Percentiles rank a stretch among this genome's conserved stretches.
These are phyloP conservation scores for Typhlomys cinereus DNA, from an alignment of 2,113 vertebrate genomes.

Conservation along the genomic window DNA sequence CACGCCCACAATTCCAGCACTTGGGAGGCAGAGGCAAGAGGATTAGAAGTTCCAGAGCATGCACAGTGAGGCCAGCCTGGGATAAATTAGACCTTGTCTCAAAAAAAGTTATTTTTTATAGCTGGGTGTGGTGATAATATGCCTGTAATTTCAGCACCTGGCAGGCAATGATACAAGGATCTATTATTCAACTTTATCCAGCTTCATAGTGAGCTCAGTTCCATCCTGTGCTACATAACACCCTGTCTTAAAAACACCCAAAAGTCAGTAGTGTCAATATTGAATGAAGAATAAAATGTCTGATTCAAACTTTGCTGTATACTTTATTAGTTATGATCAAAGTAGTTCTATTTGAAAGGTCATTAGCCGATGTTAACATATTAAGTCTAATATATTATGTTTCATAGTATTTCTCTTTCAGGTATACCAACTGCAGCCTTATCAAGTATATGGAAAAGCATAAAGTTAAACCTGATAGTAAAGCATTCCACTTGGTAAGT, in stretches of 20 bases:
- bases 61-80: neutral
- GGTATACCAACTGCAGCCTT: constrained; percentile 99
- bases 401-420: constrained; percentile 80
- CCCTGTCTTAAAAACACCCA: neutral
- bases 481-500: constrained; percentile 99
- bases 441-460: constrained; percentile 99
- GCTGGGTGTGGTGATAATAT: neutral
- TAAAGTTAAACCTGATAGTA: constrained; percentile 99
- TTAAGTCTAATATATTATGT: constrained; percentile 43
- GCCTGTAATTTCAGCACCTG: no score
- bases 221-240: neutral
- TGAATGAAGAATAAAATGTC: constrained; percentile 15
- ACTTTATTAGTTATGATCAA: constrained; percentile 28
- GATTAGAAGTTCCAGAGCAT: neutral
- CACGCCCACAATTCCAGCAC: neutral
- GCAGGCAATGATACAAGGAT: neutral
- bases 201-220: neutral
- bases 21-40: no score
- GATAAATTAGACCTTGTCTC: neutral
- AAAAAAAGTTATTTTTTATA: neutral
- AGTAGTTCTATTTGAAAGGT: neutral
- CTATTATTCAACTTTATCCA: neutral
- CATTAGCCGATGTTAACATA: constrained; percentile 17
- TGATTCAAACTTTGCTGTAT: neutral
- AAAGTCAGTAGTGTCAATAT: neutral